Conservation (phyloP, 2,888 invertebrate species). For the Zygothrica quintamaculata region DNA sequence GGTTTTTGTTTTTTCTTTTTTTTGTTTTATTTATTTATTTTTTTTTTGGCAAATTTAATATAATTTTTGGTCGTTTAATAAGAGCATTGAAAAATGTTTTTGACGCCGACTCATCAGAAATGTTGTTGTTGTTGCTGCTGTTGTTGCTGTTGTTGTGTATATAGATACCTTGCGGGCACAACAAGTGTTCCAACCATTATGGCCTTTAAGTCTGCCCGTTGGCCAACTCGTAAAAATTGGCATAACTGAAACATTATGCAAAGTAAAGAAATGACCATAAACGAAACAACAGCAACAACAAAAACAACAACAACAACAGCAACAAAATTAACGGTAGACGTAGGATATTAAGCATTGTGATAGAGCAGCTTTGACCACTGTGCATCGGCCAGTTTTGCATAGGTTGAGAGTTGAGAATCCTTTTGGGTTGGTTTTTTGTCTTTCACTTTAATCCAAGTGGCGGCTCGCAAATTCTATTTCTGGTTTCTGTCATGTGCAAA, state of each 20-base stretch:
- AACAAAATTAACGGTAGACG: no score
- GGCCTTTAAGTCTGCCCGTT: conserved; percentile 36
- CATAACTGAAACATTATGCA: conserved; percentile 69
- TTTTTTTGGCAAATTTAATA: conserved; percentile 74
- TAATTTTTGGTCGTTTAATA: conserved; percentile 80
- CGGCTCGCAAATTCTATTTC: conserved; percentile 72
- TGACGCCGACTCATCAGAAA: conserved; percentile 58
- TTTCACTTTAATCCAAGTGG: conserved; percentile 76
- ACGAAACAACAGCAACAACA: conserved; percentile 21
- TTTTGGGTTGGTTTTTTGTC: conserved; percentile 68
- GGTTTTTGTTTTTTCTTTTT: no score
- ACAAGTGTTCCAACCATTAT: conserved; percentile 73
- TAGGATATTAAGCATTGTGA: no score
- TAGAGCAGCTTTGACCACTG: conserved; percentile 53
- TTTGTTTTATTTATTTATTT: no score
- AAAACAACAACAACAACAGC: not conserved
- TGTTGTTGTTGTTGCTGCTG: no score
- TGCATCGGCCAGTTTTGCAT: conserved; percentile 53
- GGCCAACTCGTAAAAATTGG: conserved; percentile 66
- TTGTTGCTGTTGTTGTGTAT: no score
- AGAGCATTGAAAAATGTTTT: conserved; percentile 68
- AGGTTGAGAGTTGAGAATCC: conserved; percentile 35
- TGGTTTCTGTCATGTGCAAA: conserved; percentile 77
- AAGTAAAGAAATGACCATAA: conserved; percentile 60
- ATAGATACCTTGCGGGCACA: conserved; percentile 58